These are phyloP conservation scores for Sebastes vulpes DNA, from an alignment of 2,797 vertebrate species.

Conservation along the genomic window DNA sequence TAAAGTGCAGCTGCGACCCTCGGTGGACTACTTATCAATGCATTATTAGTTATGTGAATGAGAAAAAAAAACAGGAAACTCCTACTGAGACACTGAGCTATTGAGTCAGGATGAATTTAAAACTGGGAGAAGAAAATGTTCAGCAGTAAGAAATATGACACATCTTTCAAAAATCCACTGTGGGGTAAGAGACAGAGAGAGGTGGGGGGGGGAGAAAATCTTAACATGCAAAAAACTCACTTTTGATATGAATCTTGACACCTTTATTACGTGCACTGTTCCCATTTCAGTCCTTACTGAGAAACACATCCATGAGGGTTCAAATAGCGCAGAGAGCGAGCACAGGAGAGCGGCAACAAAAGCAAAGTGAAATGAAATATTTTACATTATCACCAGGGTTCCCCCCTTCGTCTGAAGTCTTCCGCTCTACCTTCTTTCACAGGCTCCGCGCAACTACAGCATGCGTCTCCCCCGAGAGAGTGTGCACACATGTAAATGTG, in stretches of 20 bases:
- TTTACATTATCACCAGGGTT: constrained; percentile 82
- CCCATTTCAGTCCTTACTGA: constrained; percentile 49
- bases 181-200: constrained; percentile 27
- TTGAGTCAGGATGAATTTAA: constrained; percentile 47
- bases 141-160: constrained; percentile 44
- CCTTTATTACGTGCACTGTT: constrained; percentile 64
- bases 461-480: constrained; percentile 64
- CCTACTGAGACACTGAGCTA: constrained; percentile 19
- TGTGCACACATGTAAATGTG: constrained; percentile 57
- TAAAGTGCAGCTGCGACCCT: neutral
- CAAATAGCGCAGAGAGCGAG: constrained; percentile 50
- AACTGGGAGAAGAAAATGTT: constrained; percentile 29
- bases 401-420: constrained; percentile 74
- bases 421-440: constrained; percentile 63
- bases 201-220: neutral
- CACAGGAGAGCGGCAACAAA: constrained; percentile 61
- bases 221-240: constrained; percentile 44
- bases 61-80: constrained; percentile 1
- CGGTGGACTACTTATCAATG: constrained; percentile 10
- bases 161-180: constrained; percentile 61
- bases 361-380: constrained; percentile 74
- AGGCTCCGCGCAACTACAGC: constrained; percentile 61
- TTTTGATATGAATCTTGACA: constrained; percentile 71
- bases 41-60: constrained; percentile 12
- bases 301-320: constrained; percentile 58